Evolutionary conservation across 2,113 vertebrate species (phyloP), one percentile per base, ranked within the genome.

Genomic region (Oryzias celebensis): DNA sequence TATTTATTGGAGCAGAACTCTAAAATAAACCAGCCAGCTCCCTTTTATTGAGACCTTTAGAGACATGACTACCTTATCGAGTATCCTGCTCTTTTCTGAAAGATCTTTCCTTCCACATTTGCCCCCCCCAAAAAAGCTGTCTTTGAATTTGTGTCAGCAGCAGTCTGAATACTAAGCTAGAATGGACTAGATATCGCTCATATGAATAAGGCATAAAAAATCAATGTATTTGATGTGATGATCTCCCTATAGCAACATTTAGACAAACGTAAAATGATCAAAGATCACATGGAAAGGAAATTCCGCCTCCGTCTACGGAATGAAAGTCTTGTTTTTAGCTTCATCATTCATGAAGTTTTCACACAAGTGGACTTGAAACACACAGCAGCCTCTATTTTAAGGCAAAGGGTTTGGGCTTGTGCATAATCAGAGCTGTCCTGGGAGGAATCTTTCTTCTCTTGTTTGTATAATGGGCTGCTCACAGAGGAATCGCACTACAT

Each of bases 351-450:
- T 22, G 5, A 48, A 26, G 49, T 1, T 10, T 3, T 41, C 44
- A 24, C 18, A 15, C 42, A 22, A 31, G 52, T 36, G 52, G 26
- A 53, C 26, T 53, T 8, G 31, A 53, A 12, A 26, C 20, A 62
- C 42, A 42, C 18, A 62, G 7, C 28, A 17, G 2, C 31, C 48
- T 42, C 48, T 24, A 16, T 36, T 16, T 62, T 62, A 15, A 62
- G 49, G 4, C 16, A 36, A 52, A 42, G 48, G 31, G 52, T 52
- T 51, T 43, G 48, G 20, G 5, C 22, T 52, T 3, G 10, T 26
- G 60, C 22, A 13, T 52, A 62, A 49, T 44, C 60, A 26, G 44
- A 52, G 31, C 14, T 12, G 49, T 49, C 49, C 41, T 44, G 16
- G 4, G 17, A 18, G 14, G 15, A 20, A 26, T 12, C 22, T 23